These are phyloP conservation scores for Toxotes lorentzi DNA, from an alignment of 2,797 vertebrate genomes.

Conservation along the genomic window DNA sequence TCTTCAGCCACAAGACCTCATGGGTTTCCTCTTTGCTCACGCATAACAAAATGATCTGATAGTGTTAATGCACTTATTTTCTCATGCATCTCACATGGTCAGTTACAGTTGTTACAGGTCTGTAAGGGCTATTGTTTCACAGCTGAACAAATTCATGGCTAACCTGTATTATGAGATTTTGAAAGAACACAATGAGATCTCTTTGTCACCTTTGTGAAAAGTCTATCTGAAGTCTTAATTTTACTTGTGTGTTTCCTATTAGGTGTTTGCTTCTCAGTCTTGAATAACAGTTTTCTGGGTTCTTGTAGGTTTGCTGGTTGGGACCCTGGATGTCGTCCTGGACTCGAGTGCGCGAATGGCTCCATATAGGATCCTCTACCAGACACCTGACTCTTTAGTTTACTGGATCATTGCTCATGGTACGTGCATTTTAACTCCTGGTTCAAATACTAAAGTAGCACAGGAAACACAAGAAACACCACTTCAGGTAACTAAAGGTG, in stretches of 20 bases:
- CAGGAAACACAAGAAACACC: neutral
- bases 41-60: constrained; percentile 11
- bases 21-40: constrained; percentile 9
- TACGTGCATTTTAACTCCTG: constrained; percentile 67
- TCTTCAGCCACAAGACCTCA: constrained; percentile 26
- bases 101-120: neutral
- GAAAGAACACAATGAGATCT: neutral
- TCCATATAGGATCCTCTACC: constrained; percentile 97
- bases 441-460: neutral
- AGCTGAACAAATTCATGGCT: neutral
- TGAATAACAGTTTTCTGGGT: constrained; percentile 16
- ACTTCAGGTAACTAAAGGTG: neutral
- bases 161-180: neutral
- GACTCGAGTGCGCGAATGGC: constrained; percentile 97
- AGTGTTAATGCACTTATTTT: neutral
- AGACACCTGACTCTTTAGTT: constrained; percentile 94
- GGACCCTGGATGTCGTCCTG: constrained; percentile 96
- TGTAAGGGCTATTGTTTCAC: constrained; percentile 10
- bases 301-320: constrained; percentile 93
- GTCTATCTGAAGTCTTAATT: neutral
- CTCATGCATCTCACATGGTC: neutral
- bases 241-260: neutral
- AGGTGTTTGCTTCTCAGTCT: neutral
- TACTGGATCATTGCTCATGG: constrained; percentile 98
- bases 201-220: neutral